Evolutionary conservation across 2,113 vertebrate species (phyloP), one percentile per base, ranked within the genome.

Genomic region (Centrocercus urophasianus): DNA sequence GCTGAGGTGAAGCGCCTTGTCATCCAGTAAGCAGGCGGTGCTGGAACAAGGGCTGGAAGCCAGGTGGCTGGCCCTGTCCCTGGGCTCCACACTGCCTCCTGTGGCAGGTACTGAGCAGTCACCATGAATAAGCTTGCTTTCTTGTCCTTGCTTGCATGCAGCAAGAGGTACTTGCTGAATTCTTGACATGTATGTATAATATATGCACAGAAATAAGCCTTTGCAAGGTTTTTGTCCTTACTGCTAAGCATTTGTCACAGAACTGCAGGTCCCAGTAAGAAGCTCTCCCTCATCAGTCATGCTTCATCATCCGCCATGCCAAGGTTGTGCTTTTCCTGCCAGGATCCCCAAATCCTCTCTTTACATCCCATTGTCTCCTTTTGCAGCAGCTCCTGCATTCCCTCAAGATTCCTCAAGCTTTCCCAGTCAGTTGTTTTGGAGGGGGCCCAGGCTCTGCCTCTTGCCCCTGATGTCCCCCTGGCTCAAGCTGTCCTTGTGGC

Each of bases 381-480:
- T 89, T 76, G 30, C 97, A 99, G 98, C 22, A 96, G 97, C 17
- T 90, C 98, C 96, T 99, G 99, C 40, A 28, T 99, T 72, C 97
- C 98, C 5, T 99, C 99, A 1, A 98, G 99, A 72, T 99, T 99
- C 96, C 98, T 98, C 86, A 99, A 98, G 60, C 99, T 99, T 2
- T 98, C 99, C 1, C 98, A 98, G 96, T 98, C 99, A 0, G 89
- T 99, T 57, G 19, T 98, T 45, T 91, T 99, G 89, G 98, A 98
- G 88, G 98, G 98, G 28, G 99, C 98, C 13, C 98, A 98, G 96
- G 97, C 93, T 71, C 97, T 99, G 32, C 98, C 97, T 3, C 87
- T 98, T 0, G 70, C 97, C 6, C 98, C 98, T 22, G 93, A 97
- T 11, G 86, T 97, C 77, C 98, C 98, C 4, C 96, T 98, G 67